Evolutionary conservation across 2,797 vertebrate genomes (phyloP), one percentile per base, ranked within the genome.

Genomic region (Molothrus ater): DNA sequence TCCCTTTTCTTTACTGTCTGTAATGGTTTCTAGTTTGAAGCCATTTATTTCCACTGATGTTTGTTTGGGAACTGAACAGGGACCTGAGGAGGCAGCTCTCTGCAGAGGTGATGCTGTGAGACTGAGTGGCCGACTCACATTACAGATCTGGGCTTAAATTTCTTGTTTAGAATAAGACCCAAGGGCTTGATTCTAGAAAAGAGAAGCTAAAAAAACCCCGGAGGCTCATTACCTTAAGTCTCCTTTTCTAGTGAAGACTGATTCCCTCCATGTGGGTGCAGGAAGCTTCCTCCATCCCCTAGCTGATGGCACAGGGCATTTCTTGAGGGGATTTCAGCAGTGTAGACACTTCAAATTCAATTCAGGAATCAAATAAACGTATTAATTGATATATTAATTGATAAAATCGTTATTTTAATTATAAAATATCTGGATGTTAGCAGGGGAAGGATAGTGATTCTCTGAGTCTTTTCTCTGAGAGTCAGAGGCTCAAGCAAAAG

Each of bases 241-340:
- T 63, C 16, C 14, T n/a, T 50, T 79, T 80, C 51, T 40, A 14
- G 5, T 28, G 17, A 31, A 74, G 42, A 47, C 17, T 38, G 34
- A 69, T 71, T 50, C 10, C 10, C 8, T 45, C n/a, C 9, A 7
- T 0, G 0, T 17, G 10, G 6, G 22, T 56, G 11, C 1, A 0
- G 21, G 12, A 60, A 36, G 6, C 16, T 7, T 76, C 50, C 11
- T 84, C 13, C 42, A 14, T 16, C 4, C 11, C 20, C 4, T 14
- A 40, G 19, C 29, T 88, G 43, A 65, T 5, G 32, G n/a, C 57
- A 82, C 24, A 47, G 8, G 14, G 3, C 3, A 45, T 36, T 57
- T 86, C 61, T 53, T 59, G 28, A 32, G 43, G 20, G 8, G 8
- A 70, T 18, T 36, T 59, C 3, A 2, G 50, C 66, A 56, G 16